Evolutionary conservation across 2,797 vertebrate species (phyloP).

Genomic region (Gouania willdenowi): DNA sequence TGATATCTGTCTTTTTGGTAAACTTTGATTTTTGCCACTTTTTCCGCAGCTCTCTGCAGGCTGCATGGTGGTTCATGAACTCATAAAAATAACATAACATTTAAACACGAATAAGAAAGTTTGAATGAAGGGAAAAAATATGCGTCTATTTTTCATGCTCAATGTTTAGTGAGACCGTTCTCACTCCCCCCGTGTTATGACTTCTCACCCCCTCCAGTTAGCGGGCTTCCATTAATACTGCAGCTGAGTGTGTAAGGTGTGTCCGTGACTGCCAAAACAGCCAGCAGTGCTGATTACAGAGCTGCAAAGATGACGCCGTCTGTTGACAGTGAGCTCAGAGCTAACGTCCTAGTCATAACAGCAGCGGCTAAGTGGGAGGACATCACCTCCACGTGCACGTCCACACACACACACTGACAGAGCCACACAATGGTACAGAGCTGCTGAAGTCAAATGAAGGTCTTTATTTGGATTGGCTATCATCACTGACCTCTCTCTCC

Average conservation of each 20-base stretch:
- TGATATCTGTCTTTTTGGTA: too few relatives aligned
- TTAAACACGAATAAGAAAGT: too few relatives aligned
- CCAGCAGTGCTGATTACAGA: conserved; percentile 52
- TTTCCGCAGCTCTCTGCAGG: too few relatives aligned
- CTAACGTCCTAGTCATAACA: conserved; percentile 68
- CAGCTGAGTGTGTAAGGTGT: conserved; percentile 16
- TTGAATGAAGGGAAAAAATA: too few relatives aligned
- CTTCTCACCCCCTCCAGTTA: too few relatives aligned
- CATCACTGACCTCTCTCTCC: conserved; percentile 69
- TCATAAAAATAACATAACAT: too few relatives aligned
- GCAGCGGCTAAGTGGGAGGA: conserved; percentile 70
- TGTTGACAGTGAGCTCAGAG: conserved; percentile 60
- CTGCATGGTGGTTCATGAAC: too few relatives aligned
- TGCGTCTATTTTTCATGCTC: too few relatives aligned
- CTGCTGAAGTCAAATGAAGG: conserved; percentile 72
- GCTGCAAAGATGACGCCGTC: conserved; percentile 58
- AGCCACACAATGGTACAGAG: conserved; percentile 58
- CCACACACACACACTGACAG: conserved; percentile 35
- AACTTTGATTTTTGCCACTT: too few relatives aligned
- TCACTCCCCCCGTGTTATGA: too few relatives aligned
- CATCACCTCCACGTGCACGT: conserved; percentile 53
- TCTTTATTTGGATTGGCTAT: conserved; percentile 70
- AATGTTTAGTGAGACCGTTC: too few relatives aligned
- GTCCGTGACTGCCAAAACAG: conserved; percentile 29
- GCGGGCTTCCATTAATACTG: conserved; percentile 21